These are phyloP conservation scores for Scolanthus callimorphus DNA, from an alignment of 92 coral and sea anemone genomes.

Conservation along the genomic window DNA sequence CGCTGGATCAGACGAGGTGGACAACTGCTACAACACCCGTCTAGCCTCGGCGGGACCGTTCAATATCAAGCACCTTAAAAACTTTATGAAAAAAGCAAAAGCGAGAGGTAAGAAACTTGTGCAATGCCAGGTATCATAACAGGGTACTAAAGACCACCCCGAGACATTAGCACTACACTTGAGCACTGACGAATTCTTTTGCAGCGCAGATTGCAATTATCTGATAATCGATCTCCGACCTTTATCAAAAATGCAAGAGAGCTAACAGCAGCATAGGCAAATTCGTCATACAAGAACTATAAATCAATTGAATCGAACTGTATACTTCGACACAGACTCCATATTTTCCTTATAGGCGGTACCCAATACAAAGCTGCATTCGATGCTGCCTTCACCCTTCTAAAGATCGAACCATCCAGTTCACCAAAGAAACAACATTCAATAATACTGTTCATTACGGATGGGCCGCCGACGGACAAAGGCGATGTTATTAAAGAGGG, in stretches of 20 bases:
- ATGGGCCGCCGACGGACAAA: conserved; percentile 42
- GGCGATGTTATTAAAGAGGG: neutral
- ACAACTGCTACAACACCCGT: conserved; percentile 29
- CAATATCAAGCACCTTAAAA: conserved; percentile 41
- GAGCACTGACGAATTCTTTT: no score
- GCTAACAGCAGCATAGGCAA: no score
- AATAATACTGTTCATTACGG: conserved; percentile 62
- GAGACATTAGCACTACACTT: no score
- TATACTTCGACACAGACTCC: no score
- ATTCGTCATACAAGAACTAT: no score
- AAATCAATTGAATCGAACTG: no score
- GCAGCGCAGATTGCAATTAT: no score
- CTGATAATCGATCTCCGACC: no score
- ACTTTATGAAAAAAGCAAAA: conserved; percentile 25
- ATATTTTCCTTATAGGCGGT: conserved; percentile 30
- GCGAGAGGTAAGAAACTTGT: conserved; percentile 65
- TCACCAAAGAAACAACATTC: conserved; percentile 14
- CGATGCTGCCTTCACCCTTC: conserved; percentile 54
- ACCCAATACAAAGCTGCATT: conserved; percentile 63
- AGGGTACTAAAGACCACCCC: no score
- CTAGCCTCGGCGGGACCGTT: conserved; percentile 42
- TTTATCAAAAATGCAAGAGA: no score
- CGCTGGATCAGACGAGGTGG: conserved; percentile 24
- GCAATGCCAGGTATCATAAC: no score
- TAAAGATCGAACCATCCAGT: conserved; percentile 17